Conservation (phyloP, 1,140 invertebrate genomes). For the Sminthurinus signatus region DNA sequence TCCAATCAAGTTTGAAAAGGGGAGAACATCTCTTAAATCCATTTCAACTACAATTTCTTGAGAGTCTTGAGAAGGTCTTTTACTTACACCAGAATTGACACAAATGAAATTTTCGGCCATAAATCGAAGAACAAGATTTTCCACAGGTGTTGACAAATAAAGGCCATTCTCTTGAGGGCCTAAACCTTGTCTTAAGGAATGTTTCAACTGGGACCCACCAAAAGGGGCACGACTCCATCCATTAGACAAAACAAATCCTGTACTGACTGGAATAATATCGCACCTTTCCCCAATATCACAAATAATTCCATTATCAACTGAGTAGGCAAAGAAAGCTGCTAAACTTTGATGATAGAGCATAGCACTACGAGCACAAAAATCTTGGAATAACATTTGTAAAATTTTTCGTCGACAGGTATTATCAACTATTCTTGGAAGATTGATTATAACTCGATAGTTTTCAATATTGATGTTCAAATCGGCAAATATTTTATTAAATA, state of each 20-base stretch:
- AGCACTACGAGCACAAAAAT: conserved; percentile 45
- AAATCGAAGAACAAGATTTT: conserved; percentile 37
- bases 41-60: conserved; percentile 41
- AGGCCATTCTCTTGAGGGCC: conserved; percentile 42
- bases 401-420: conserved; percentile 33
- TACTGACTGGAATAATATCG: conserved; percentile 45
- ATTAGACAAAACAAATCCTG: conserved; percentile 35
- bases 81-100: conserved; percentile 15
- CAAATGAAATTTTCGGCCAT: conserved; percentile 40
- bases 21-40: conserved; percentile 38
- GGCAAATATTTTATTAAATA: conserved; percentile 50
- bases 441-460: conserved; percentile 47
- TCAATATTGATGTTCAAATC: conserved; percentile 48
- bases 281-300: conserved; percentile 59
- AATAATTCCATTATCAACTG: conserved; percentile 57
- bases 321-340: conserved; percentile 57
- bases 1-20: conserved; percentile 37
- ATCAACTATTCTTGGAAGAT: conserved; percentile 49
- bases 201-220: conserved; percentile 34
- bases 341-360: conserved; percentile 55
- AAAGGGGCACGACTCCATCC: conserved; percentile 35
- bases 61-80: conserved; percentile 35
- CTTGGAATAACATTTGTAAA: conserved; percentile 33
- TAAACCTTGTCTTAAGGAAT: conserved; percentile 34
- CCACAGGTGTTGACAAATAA: conserved; percentile 35